These are phyloP conservation scores for Epirrhoe alternata DNA, from an alignment of 2,888 invertebrate genomes.

Conservation along the genomic window DNA sequence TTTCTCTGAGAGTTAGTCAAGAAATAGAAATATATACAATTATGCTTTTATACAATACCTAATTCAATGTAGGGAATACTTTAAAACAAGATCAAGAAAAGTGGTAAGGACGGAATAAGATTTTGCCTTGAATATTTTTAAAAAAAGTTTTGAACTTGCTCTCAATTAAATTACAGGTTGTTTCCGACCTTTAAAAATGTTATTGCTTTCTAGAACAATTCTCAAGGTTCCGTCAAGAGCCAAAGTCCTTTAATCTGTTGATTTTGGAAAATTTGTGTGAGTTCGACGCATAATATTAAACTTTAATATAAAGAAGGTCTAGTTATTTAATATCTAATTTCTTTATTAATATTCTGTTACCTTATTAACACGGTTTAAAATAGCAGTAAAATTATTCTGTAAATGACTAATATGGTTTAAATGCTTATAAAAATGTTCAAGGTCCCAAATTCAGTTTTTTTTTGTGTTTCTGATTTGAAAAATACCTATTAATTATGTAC, in stretches of 20 bases:
- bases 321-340: neutral
- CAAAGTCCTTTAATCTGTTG: neutral
- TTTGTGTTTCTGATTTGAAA: no score
- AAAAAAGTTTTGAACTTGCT: constrained; percentile 21
- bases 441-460: no score
- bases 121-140: neutral
- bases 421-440: no score
- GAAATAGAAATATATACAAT: neutral
- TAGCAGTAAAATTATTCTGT: no score
- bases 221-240: constrained; percentile 17
- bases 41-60: no score
- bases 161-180: constrained; percentile 17
- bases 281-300: neutral
- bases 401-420: neutral
- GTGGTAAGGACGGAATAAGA: no score
- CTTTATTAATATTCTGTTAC: neutral
- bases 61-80: no score
- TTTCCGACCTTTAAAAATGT: constrained; percentile 9
- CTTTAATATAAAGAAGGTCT: neutral
- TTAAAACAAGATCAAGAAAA: no score
- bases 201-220: constrained; percentile 29
- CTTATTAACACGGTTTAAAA: neutral
- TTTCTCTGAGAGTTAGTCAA: no score
- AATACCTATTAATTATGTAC: no score
- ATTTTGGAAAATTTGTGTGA: neutral